Evolutionary conservation across 1,140 invertebrate species (phyloP).

Genomic region (Helicoverpa zea): DNA sequence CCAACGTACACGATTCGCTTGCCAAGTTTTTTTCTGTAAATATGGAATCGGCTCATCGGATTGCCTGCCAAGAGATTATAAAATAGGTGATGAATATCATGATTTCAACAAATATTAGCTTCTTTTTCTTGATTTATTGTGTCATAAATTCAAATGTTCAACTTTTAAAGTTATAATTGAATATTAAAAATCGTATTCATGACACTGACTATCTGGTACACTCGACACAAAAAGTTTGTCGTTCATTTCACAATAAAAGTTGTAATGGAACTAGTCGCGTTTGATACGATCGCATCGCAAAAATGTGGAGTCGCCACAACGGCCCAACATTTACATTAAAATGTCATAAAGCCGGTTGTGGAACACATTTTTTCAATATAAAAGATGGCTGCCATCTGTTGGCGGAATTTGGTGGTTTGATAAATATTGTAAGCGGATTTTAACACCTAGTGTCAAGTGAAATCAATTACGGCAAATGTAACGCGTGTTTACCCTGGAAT

Average conservation of each 20-base stretch:
- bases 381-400: conserved; percentile 33
- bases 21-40: conserved; percentile 43
- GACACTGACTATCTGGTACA: not conserved
- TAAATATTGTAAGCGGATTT: not conserved
- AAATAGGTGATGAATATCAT: conserved; percentile 30
- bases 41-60: conserved; percentile 14
- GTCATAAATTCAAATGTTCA: conserved; percentile 22
- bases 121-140: conserved; percentile 11
- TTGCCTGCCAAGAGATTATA: conserved; percentile 38
- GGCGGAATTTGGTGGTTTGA: conserved; percentile 27
- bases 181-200: conserved; percentile 27
- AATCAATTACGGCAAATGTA: not conserved
- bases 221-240: conserved; percentile 22
- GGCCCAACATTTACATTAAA: conserved; percentile 46
- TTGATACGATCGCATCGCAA: conserved; percentile 28
- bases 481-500: not conserved
- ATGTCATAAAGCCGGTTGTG: conserved; percentile 47
- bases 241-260: conserved; percentile 31
- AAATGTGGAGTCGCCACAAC: conserved; percentile 41
- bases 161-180: conserved; percentile 15
- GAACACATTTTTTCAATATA: conserved; percentile 43
- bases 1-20: conserved; percentile 12
- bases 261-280: conserved; percentile 33
- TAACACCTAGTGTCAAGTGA: not conserved
- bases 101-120: conserved; percentile 31